phyloP scores from a whole-genome alignment of 1,140 invertebrate species.

The Drosophila carrolli region DNA sequence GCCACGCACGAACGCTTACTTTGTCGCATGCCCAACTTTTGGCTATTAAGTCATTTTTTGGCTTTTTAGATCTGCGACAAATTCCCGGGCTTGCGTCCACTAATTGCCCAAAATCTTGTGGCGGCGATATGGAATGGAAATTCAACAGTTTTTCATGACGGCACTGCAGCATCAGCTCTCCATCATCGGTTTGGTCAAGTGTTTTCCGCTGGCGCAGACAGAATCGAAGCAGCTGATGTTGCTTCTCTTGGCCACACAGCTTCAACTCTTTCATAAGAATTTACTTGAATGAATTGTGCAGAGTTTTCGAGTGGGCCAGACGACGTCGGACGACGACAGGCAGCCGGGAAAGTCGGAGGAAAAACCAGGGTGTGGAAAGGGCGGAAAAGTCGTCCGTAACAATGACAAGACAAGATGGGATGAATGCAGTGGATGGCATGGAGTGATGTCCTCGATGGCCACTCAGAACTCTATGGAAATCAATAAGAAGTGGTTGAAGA shows the following conservation, averaged over 20 bases:
- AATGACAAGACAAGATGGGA: conserved; percentile 66
- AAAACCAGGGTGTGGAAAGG: neutral
- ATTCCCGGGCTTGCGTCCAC: conserved; percentile 54
- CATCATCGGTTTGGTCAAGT: conserved; percentile 71
- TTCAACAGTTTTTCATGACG: conserved; percentile 40
- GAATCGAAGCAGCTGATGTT: conserved; percentile 50
- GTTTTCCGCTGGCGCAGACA: conserved; percentile 40
- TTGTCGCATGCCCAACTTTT: conserved; percentile 82
- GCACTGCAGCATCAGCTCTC: conserved; percentile 42
- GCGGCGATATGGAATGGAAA: conserved; percentile 30
- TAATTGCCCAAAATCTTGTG: conserved; percentile 47
- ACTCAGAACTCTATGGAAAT: conserved; percentile 48
- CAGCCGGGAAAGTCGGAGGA: conserved; percentile 5
- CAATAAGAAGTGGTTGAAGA: conserved; percentile 49
- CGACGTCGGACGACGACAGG: conserved; percentile 3
- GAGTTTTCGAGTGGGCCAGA: conserved; percentile 50
- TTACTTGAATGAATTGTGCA: conserved; percentile 77
- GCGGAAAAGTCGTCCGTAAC: conserved; percentile 44
- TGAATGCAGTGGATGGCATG: conserved; percentile 32
- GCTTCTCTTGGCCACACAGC: conserved; percentile 51
- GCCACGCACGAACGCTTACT: conserved; percentile 81
- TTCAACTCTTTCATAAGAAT: conserved; percentile 76
- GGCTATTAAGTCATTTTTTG: conserved; percentile 82
- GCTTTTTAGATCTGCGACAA: conserved; percentile 81
- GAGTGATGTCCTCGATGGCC: conserved; percentile 39